A percentile compares a stretch with the other conserved stretches of the same genome.
phyloP scores from a whole-genome alignment of 2,888 invertebrate genomes.

The Phengaris alcon region DNA sequence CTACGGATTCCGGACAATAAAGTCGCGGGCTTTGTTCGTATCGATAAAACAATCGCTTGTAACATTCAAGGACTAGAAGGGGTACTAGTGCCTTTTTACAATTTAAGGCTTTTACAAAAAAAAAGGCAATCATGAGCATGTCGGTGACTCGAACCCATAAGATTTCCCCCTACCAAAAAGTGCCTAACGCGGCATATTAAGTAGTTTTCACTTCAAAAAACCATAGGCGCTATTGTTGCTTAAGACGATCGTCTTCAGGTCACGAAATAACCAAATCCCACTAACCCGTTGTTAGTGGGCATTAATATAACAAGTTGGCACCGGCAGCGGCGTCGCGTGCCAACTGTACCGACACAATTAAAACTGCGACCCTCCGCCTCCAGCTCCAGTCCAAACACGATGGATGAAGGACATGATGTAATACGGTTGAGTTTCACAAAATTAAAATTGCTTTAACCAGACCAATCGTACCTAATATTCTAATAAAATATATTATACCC shows the following conservation, averaged over 20 bases:
- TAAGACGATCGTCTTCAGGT: neutral
- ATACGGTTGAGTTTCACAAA: too few relatives aligned
- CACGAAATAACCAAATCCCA: neutral
- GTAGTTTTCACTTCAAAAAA: neutral
- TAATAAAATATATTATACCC: too few relatives aligned
- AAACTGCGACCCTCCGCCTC: neutral
- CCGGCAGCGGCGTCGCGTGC: neutral
- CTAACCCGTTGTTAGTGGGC: neutral
- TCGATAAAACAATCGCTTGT: too few relatives aligned
- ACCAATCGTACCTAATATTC: too few relatives aligned
- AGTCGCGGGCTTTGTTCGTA: too few relatives aligned
- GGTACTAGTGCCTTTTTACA: neutral
- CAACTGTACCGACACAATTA: constrained; percentile 19
- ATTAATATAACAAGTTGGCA: constrained; percentile 25
- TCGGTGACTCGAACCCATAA: too few relatives aligned
- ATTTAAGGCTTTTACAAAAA: neutral
- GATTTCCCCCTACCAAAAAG: too few relatives aligned
- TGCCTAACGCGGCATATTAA: too few relatives aligned
- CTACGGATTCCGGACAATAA: too few relatives aligned
- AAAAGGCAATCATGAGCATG: too few relatives aligned
- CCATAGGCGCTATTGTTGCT: neutral
- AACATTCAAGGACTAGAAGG: too few relatives aligned
- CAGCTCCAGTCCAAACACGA: neutral
- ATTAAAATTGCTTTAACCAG: neutral
- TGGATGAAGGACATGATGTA: too few relatives aligned